Conservation (phyloP, 2,888 invertebrate genomes). For the Brachynemurus nebulosus region DNA sequence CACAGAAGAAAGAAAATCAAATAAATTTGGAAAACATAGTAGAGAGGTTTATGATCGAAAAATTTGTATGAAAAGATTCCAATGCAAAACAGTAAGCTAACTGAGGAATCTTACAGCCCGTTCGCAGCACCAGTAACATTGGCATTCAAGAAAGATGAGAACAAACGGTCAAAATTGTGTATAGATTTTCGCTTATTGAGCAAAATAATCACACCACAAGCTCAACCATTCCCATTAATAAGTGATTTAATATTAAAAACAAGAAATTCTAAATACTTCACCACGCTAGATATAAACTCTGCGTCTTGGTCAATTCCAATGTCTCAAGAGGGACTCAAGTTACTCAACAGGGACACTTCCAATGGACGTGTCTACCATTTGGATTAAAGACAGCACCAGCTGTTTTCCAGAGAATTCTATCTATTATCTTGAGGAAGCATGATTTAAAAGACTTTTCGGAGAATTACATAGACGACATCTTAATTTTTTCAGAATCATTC, state of each 20-base stretch:
- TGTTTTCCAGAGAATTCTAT: constrained; percentile 14
- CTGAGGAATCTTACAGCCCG: constrained; percentile 19
- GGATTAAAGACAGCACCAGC: constrained; percentile 22
- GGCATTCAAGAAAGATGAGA: constrained; percentile 18
- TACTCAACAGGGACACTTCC: too few relatives aligned
- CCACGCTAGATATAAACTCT: constrained; percentile 24
- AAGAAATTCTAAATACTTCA: constrained; percentile 23
- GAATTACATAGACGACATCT: constrained; percentile 18
- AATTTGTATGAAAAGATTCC: neutral
- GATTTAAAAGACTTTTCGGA: constrained; percentile 12
- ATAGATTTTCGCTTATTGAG: constrained; percentile 23
- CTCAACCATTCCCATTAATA: constrained; percentile 25
- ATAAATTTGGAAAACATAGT: neutral
- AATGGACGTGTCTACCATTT: too few relatives aligned
- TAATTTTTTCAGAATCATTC: constrained; percentile 17
- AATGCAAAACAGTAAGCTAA: constrained; percentile 10
- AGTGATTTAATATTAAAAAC: constrained; percentile 24
- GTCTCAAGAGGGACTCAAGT: constrained; percentile 19
- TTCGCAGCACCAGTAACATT: constrained; percentile 18
- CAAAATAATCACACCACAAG: constrained; percentile 23
- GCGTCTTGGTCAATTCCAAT: constrained; percentile 24
- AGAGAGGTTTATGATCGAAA: neutral
- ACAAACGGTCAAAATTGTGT: constrained; percentile 21
- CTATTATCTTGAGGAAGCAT: constrained; percentile 14
- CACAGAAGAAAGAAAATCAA: neutral